Evolutionary conservation across 2,113 vertebrate species (phyloP).

Genomic region (Pterophyllum scalare): DNA sequence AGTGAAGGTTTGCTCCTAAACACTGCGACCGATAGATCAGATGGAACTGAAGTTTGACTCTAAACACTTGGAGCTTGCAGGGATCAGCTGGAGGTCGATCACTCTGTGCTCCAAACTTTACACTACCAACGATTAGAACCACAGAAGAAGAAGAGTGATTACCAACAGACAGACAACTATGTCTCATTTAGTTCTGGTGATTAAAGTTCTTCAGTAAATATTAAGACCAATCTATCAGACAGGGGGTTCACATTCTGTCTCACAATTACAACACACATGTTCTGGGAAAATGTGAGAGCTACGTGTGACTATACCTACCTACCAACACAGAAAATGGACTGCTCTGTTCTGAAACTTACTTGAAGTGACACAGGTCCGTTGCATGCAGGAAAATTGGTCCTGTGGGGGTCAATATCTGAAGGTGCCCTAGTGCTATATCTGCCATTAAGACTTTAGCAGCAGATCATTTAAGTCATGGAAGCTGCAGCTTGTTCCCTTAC

Average conservation of each 20-base stretch:
- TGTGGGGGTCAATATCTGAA: neutral
- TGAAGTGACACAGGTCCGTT: neutral
- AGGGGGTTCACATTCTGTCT: neutral
- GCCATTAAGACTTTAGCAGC: neutral
- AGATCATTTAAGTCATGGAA: neutral
- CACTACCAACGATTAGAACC: neutral
- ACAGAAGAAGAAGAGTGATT: slow-evolving; percentile 30
- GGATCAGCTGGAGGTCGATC: slow-evolving; percentile 60
- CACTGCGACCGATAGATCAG: slow-evolving; percentile 59
- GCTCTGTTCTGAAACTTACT: neutral
- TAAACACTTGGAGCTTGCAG: slow-evolving; percentile 51
- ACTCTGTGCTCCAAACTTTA: slow-evolving; percentile 22
- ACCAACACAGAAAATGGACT: neutral
- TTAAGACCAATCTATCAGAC: slow-evolving; percentile 51
- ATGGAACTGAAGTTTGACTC: slow-evolving; percentile 61
- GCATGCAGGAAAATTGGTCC: neutral
- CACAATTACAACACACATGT: slow-evolving; percentile 15
- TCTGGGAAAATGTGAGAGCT: neutral
- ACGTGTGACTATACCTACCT: neutral
- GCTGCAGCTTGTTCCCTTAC: neutral
- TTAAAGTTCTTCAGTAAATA: slow-evolving; percentile 55
- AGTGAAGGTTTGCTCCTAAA: slow-evolving; percentile 48
- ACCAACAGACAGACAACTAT: slow-evolving; percentile 31
- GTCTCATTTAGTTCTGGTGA: slow-evolving; percentile 46
- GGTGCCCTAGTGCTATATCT: neutral